phyloP scores from a whole-genome alignment of 2,113 vertebrate genomes.

The Verasper variegatus region DNA sequence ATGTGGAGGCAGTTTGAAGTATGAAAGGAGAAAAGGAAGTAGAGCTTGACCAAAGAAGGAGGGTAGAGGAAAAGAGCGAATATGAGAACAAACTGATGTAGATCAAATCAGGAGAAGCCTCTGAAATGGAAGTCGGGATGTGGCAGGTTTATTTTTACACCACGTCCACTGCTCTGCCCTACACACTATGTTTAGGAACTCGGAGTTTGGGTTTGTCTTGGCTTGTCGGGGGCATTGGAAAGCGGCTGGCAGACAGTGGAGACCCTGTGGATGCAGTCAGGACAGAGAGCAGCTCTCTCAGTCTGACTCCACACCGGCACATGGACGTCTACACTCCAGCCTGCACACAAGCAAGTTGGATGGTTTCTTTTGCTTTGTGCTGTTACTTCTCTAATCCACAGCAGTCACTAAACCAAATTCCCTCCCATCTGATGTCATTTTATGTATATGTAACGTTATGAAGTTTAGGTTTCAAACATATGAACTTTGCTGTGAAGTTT shows the following conservation, averaged over 20 bases:
- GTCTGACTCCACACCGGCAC: background rate
- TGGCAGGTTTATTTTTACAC: constrained; percentile 7
- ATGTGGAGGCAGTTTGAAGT: background rate
- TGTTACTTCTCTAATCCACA: background rate
- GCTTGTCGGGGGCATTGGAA: background rate
- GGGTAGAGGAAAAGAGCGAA: background rate
- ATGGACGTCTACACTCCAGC: too few relatives aligned
- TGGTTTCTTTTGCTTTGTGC: too few relatives aligned
- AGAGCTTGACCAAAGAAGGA: background rate
- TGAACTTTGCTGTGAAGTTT: too few relatives aligned
- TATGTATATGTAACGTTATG: too few relatives aligned
- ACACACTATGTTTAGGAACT: background rate
- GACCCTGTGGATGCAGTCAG: background rate
- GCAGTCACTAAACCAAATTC: background rate
- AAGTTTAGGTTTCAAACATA: background rate
- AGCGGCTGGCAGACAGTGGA: background rate
- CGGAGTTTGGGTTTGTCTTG: background rate
- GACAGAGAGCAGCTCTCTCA: background rate
- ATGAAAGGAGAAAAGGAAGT: background rate
- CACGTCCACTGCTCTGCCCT: background rate
- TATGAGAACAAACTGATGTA: background rate
- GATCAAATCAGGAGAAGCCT: background rate
- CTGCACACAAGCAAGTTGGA: too few relatives aligned
- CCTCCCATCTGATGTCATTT: background rate
- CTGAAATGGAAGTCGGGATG: background rate